A percentile compares a stretch with the other conserved stretches of the same genome.
phyloP scores from a whole-genome alignment of 2,113 vertebrate genomes.

The Globicephala melas region DNA sequence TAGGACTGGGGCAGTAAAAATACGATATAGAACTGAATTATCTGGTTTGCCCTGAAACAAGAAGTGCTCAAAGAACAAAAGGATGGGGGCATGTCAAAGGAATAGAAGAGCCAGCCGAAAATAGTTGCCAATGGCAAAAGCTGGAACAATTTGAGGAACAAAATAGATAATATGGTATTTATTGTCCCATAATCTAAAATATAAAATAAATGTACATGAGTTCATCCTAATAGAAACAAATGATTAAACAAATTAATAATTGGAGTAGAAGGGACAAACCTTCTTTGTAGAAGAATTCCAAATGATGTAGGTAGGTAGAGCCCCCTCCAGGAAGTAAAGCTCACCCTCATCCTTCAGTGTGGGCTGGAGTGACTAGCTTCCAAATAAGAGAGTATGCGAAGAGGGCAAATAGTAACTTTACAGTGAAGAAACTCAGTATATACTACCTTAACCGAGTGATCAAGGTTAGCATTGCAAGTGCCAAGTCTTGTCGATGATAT shows the following conservation, averaged over 20 bases:
- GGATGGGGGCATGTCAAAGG: neutral
- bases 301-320: neutral
- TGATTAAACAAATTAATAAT: neutral
- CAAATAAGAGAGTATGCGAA: neutral
- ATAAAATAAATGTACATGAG: neutral
- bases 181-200: neutral
- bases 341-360: neutral
- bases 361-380: neutral
- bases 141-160: neutral
- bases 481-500: neutral
- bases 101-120: neutral
- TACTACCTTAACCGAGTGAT: neutral
- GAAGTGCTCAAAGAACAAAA: neutral
- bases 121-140: neutral
- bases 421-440: neutral
- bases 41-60: neutral
- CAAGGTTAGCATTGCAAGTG: neutral
- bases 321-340: neutral
- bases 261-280: neutral
- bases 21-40: neutral
- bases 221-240: neutral
- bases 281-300: neutral
- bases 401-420: neutral
- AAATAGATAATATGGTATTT: neutral
- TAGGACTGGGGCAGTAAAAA: neutral